Evolutionary conservation across 2,888 invertebrate genomes (phyloP).

Genomic region (Ectemnius lituratus): DNA sequence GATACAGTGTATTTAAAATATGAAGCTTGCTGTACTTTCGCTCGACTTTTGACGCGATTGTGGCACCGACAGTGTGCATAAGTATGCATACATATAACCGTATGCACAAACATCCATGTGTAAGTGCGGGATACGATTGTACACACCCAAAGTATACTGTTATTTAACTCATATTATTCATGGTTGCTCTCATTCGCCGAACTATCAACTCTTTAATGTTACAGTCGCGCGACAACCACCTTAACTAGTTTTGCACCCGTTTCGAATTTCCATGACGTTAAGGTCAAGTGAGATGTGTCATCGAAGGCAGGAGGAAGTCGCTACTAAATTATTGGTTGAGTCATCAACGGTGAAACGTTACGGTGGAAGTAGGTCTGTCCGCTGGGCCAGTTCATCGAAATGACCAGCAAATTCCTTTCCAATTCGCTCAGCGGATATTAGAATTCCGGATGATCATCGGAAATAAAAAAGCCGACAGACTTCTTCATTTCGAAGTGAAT

Average conservation of each 20-base stretch:
- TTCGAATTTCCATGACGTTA: conserved; percentile 15
- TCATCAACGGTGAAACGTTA: conserved; percentile 1
- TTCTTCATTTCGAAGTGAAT: no score
- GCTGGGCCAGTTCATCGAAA: background rate
- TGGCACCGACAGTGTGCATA: no score
- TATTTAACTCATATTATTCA: no score
- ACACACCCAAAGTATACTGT: no score
- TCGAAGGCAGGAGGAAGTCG: conserved; percentile 8
- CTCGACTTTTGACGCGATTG: no score
- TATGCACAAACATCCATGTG: no score
- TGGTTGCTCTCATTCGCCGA: no score
- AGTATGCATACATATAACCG: no score
- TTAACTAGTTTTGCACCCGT: conserved; percentile 16
- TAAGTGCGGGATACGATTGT: no score
- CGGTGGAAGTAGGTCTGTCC: conserved; percentile 10
- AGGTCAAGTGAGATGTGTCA: conserved; percentile 22
- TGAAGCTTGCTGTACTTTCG: no score
- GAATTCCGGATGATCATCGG: background rate
- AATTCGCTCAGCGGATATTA: conserved; percentile 23
- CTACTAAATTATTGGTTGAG: background rate
- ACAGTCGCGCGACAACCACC: no score
- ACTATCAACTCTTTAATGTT: background rate
- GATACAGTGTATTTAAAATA: no score
- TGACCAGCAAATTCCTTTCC: conserved; percentile 19
- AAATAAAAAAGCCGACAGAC: conserved; percentile 8